Percentiles rank a stretch among this genome's conserved stretches.
Conservation (phyloP, 2,888 invertebrate genomes). For the Polyploca ridens region DNA sequence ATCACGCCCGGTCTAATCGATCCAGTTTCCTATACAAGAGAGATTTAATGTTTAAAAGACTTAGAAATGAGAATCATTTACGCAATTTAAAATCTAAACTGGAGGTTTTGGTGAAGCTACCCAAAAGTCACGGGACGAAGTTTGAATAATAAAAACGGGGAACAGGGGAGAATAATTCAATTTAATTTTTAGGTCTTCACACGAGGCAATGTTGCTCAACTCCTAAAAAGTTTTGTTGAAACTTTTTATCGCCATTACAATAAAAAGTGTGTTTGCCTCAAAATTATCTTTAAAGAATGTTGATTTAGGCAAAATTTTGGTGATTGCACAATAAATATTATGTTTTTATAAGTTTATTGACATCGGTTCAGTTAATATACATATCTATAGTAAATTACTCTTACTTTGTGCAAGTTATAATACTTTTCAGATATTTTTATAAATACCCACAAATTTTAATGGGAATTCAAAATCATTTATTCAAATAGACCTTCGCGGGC, state of each 20-base stretch:
- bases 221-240: not conserved
- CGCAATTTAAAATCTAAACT: not conserved
- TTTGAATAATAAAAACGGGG: not conserved
- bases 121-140: not conserved
- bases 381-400: no score
- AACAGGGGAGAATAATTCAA: not conserved
- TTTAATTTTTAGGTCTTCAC: not conserved
- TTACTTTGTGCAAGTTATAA: no score
- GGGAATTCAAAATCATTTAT: no score
- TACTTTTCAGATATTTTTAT: no score
- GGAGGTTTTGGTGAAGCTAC: not conserved
- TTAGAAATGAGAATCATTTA: not conserved
- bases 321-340: no score
- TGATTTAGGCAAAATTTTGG: no score
- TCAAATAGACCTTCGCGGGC: no score
- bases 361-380: no score
- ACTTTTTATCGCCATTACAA: not conserved
- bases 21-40: conserved; percentile 91
- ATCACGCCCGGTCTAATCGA: conserved; percentile 97
- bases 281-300: no score
- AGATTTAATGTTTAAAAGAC: conserved; percentile 20
- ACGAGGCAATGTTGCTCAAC: not conserved
- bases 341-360: no score
- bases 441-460: no score
- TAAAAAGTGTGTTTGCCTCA: no score